Conservation (phyloP, 2,888 invertebrate species). For the Pachliopta kotzebuea region DNA sequence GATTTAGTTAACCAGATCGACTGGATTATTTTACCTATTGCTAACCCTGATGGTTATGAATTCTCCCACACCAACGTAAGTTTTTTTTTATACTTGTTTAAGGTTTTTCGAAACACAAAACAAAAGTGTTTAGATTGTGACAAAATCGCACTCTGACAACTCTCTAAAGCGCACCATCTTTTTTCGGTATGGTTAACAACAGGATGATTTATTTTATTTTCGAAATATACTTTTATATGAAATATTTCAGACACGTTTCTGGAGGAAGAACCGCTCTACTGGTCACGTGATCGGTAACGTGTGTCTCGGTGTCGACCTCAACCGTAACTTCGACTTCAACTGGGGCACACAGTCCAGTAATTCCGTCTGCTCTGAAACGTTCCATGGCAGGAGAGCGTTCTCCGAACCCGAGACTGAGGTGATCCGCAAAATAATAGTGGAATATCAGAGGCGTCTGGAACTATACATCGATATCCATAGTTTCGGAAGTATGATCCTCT, state of each 20-base stretch:
- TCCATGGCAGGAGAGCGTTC: constrained; percentile 81
- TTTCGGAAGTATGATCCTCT: constrained; percentile 83
- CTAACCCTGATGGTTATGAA: constrained; percentile 87
- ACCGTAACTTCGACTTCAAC: constrained; percentile 86
- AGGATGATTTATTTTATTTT: too few species aligned
- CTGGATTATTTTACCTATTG: constrained; percentile 83
- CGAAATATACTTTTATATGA: too few species aligned
- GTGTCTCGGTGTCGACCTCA: constrained; percentile 87
- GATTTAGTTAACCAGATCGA: constrained; percentile 80
- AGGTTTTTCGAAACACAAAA: too few species aligned
- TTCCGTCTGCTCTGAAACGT: constrained; percentile 81
- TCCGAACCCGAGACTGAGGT: constrained; percentile 84
- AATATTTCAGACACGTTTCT: constrained; percentile 73
- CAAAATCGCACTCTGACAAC: too few species aligned
- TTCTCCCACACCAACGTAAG: constrained; percentile 74
- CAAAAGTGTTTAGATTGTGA: too few species aligned
- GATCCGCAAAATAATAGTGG: constrained; percentile 78
- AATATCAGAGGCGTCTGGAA: constrained; percentile 69
- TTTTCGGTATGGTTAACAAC: too few species aligned
- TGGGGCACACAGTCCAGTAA: constrained; percentile 81
- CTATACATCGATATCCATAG: constrained; percentile 88
- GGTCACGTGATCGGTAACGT: constrained; percentile 42
- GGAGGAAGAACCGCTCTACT: constrained; percentile 84
- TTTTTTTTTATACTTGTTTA: constrained; percentile 17
- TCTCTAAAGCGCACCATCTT: too few species aligned